Evolutionary conservation across 2,113 vertebrate genomes (phyloP).

Genomic region (Excalfactoria chinensis): DNA sequence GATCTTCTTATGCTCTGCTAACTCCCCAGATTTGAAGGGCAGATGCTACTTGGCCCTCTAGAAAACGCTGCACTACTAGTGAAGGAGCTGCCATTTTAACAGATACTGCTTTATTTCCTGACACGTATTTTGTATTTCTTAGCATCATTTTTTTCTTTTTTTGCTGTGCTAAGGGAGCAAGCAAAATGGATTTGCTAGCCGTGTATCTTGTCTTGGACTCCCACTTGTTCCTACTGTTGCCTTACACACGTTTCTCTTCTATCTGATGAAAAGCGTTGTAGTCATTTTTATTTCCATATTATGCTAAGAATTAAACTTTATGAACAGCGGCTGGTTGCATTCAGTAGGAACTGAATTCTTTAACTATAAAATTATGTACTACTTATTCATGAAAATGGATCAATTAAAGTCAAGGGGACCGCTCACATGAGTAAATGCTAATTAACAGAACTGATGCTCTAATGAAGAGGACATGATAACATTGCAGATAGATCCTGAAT

Average conservation of each 20-base stretch:
- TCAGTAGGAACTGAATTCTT: slow-evolving; percentile 37
- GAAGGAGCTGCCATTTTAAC: neutral
- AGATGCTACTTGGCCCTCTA: slow-evolving; percentile 7
- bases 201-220: neutral
- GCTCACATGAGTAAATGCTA: slow-evolving; percentile 69
- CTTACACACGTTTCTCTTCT: neutral
- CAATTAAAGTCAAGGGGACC: slow-evolving; percentile 71
- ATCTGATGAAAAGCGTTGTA: slow-evolving; percentile 37
- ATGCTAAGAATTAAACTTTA: slow-evolving; percentile 39
- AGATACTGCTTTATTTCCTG: neutral
- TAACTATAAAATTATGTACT: slow-evolving; percentile 61
- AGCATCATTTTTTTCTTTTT: neutral
- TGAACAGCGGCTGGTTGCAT: neutral
- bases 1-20: neutral
- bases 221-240: neutral
- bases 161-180: neutral
- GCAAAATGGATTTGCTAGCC: neutral
- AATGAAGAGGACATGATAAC: slow-evolving; percentile 68
- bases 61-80: neutral
- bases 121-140: neutral
- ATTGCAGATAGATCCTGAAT: slow-evolving; percentile 60
- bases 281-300: slow-evolving; percentile 54
- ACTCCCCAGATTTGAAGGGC: slow-evolving; percentile 2
- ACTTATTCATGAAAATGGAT: slow-evolving; percentile 64
- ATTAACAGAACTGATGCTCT: slow-evolving; percentile 64